phyloP scores from a whole-genome alignment of 2,888 invertebrate species.

The Dryobotodes eremita region DNA sequence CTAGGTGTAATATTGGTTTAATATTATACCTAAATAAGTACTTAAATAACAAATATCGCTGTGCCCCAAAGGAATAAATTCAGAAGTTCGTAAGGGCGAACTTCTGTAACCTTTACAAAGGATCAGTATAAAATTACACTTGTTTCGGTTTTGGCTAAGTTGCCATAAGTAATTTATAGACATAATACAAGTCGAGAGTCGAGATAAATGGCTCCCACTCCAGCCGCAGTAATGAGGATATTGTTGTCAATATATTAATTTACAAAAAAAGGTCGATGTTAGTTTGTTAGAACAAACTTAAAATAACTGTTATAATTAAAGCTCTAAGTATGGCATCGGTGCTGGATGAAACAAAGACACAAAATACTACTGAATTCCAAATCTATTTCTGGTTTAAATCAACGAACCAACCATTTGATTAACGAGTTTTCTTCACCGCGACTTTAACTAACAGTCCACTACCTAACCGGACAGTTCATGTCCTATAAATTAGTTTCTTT shows the following conservation, averaged over 20 bases:
- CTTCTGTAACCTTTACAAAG: constrained; percentile 50
- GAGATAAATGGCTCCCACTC: constrained; percentile 79
- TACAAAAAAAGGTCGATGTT: constrained; percentile 57
- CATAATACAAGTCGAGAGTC: constrained; percentile 77
- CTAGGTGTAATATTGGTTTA: constrained; percentile 3
- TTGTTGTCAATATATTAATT: constrained; percentile 71
- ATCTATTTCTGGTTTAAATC: constrained; percentile 39
- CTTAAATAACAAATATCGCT: constrained; percentile 21
- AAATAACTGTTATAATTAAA: constrained; percentile 37
- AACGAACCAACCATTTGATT: constrained; percentile 50
- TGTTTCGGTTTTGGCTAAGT: constrained; percentile 62
- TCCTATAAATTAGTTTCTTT: constrained; percentile 37
- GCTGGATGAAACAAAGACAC: constrained; percentile 1
- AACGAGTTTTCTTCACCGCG: constrained; percentile 29
- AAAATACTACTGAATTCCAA: constrained; percentile 4
- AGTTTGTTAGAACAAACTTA: constrained; percentile 31
- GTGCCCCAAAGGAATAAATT: constrained; percentile 33
- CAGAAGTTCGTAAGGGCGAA: constrained; percentile 39
- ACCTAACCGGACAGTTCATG: constrained; percentile 21
- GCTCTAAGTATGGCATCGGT: neutral
- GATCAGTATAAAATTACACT: constrained; percentile 55
- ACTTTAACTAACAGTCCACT: constrained; percentile 54
- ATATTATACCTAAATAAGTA: neutral
- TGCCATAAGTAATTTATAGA: constrained; percentile 81
- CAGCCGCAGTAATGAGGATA: constrained; percentile 69